These are phyloP conservation scores for Anthrax anthrax DNA, from an alignment of 2,888 invertebrate genomes.

Conservation along the genomic window DNA sequence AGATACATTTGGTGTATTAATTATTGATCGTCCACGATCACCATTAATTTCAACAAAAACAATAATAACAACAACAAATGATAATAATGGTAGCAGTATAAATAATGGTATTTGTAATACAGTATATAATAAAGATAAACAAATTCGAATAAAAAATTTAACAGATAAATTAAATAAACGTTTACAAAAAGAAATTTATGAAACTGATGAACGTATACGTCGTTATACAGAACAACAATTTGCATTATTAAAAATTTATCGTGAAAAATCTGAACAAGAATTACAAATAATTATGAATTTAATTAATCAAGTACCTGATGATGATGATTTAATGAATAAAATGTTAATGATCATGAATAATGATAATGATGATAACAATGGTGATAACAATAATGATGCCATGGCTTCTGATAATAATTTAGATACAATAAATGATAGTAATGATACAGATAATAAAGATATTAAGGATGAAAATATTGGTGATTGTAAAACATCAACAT, in stretches of 20 bases:
- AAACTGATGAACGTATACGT: constrained; percentile 60
- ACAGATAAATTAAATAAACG: constrained; percentile 49
- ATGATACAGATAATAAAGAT: neutral
- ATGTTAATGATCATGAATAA: neutral
- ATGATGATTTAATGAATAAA: constrained; percentile 18
- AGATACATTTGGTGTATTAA: constrained; percentile 52
- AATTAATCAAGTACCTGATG: constrained; percentile 25
- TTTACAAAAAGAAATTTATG: constrained; percentile 51
- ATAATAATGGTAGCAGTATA: neutral
- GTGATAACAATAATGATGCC: constrained; percentile 3
- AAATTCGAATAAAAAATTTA: constrained; percentile 22
- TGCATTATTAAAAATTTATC: constrained; percentile 55
- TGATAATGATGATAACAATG: constrained; percentile 3
- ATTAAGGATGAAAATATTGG: neutral
- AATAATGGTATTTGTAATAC: too few species aligned
- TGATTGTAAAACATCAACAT: neutral
- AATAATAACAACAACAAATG: neutral
- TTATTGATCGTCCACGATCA: constrained; percentile 27
- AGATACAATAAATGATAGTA: neutral
- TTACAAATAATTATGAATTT: constrained; percentile 48
- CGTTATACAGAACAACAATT: constrained; percentile 62
- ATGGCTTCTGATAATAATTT: neutral
- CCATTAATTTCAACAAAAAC: too few species aligned
- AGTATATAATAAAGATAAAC: constrained; percentile 11
- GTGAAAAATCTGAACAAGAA: constrained; percentile 57